Evolutionary conservation across 2,113 vertebrate genomes (phyloP), one percentile per base, ranked within the genome.

Genomic region (Mesitornis unicolor): DNA sequence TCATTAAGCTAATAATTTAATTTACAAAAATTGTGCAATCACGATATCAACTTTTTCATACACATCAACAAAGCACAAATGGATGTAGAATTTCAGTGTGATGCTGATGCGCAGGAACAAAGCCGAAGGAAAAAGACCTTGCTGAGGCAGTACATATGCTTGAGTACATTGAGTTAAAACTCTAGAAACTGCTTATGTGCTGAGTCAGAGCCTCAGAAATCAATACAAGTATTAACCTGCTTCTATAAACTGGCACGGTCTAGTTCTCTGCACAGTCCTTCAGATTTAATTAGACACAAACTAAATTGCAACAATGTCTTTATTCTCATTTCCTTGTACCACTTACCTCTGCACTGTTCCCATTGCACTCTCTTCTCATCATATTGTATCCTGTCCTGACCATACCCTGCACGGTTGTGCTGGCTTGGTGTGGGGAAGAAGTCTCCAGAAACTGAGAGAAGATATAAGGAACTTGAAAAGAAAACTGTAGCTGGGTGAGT

Each of bases 131-230:
- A 95, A 81, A 71, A 63, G 9, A 9, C 16, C 24, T 13, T 64
- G 17, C 67, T 91, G 53, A 4, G 13, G 43, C 22, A 67, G 50
- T 56, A 36, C 10, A 7, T 47, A 29, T 26, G 54, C 50, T 77
- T 25, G 38, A 80, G 51, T 54, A 67, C 8, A 16, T 70, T 33
- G 29, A 81, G 59, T 83, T 92, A 81, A 86, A 92, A 94, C 26
- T 77, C 33, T 24, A 60, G 35, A 19, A 87, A 75, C 54, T 63
- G 36, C 36, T 38, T 69, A 42, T 40, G 59, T 93, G 67, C 71
- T 86, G 90, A 94, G 40, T 96, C 92, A 90, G 84, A 85, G 36
- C 13, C 71, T 80, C 35, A 63, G 71, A 88, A 96, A 87, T 92
- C 90, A 75, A 95, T 94, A 70, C 12, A 38, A 54, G 36, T n/a